phyloP scores from a whole-genome alignment of 2,888 invertebrate genomes.

The Drosophila subsilvestris region DNA sequence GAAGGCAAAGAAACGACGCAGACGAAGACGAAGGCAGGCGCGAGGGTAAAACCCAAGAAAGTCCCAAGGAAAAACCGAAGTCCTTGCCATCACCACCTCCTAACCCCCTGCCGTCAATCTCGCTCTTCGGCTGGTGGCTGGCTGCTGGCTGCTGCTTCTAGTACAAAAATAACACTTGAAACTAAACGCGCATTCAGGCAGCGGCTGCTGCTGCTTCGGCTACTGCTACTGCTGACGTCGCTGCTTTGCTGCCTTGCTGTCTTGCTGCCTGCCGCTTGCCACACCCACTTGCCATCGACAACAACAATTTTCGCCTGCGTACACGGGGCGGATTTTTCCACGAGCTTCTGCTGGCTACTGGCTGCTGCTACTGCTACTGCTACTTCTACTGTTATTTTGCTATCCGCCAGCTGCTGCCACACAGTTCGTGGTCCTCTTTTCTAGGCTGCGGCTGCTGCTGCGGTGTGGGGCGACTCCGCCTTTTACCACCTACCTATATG shows the following conservation, averaged over 20 bases:
- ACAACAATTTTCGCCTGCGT: conserved; percentile 75
- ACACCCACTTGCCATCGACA: conserved; percentile 40
- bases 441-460: not conserved
- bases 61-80: conserved; percentile 41
- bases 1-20: conserved; percentile 44
- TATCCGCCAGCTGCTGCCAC: conserved; percentile 53
- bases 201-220: conserved; percentile 25
- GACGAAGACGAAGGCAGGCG: conserved; percentile 28
- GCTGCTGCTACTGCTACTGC: conserved; percentile 17
- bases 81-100: conserved; percentile 23
- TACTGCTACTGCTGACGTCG: conserved; percentile 33
- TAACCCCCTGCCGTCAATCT: conserved; percentile 14
- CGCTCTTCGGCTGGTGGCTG: conserved; percentile 22
- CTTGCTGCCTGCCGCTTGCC: conserved; percentile 41
- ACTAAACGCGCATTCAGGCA: conserved; percentile 77
- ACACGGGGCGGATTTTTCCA: conserved; percentile 60
- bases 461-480: not conserved
- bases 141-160: conserved; percentile 61
- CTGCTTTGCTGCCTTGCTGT: conserved; percentile 29
- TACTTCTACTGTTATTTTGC: conserved; percentile 6
- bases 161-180: conserved; percentile 80
- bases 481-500: conserved; percentile 13
- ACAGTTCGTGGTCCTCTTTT: conserved; percentile 33
- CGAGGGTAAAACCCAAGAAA: conserved; percentile 26
- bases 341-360: not conserved